Evolutionary conservation across 2,888 invertebrate species (phyloP).

Genomic region (Anodontia alba): DNA sequence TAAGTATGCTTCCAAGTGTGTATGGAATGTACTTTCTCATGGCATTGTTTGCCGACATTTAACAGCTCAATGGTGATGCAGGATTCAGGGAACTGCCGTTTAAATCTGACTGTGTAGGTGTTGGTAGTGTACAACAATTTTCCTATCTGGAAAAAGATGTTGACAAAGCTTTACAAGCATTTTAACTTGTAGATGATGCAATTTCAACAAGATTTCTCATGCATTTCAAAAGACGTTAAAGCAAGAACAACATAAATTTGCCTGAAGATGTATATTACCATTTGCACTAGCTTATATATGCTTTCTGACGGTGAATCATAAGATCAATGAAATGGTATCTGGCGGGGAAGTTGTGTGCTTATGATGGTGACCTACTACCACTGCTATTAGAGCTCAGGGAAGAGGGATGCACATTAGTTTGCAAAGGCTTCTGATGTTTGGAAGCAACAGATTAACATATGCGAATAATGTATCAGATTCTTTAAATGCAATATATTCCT

Average conservation of each 20-base stretch:
- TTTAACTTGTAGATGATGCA: not conserved
- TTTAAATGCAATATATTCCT: not conserved
- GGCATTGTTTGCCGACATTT: not conserved
- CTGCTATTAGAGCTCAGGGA: not conserved
- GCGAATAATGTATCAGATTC: not conserved
- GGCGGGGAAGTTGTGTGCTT: not conserved
- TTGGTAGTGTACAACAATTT: not conserved
- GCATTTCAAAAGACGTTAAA: not conserved
- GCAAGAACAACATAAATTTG: not conserved
- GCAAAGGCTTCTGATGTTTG: constrained; percentile 30
- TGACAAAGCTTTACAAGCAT: not conserved
- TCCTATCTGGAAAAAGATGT: not conserved
- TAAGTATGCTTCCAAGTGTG: not conserved
- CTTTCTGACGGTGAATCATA: not conserved
- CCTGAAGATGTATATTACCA: not conserved
- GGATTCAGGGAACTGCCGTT: constrained; percentile 3
- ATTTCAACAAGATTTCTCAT: not conserved
- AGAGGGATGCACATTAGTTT: constrained; percentile 18
- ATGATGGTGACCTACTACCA: not conserved
- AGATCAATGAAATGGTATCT: not conserved
- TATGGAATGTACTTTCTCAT: not conserved
- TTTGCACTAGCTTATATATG: not conserved
- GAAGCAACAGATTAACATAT: constrained; percentile 22
- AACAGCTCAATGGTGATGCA: not conserved
- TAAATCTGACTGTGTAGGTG: not conserved